phyloP scores from a whole-genome alignment of 2,888 invertebrate species.

The Pterostichus madidus region DNA sequence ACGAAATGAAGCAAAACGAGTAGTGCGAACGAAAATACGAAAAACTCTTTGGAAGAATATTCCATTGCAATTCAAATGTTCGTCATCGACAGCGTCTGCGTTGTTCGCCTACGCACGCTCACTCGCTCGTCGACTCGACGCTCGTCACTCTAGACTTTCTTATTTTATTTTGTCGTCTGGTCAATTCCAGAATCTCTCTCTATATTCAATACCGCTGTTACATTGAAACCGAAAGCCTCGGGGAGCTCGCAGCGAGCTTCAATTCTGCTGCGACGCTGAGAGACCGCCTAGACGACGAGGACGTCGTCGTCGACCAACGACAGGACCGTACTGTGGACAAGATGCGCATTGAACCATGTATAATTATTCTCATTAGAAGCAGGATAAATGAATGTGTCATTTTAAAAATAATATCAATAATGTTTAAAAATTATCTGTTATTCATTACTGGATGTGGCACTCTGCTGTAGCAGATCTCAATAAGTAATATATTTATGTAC shows the following conservation, averaged over 20 bases:
- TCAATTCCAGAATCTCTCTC: constrained; percentile 68
- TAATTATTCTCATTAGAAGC: too few species aligned
- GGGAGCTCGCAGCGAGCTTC: constrained; percentile 36
- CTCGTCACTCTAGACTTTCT: constrained; percentile 12
- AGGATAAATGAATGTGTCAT: too few species aligned
- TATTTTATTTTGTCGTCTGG: constrained; percentile 65
- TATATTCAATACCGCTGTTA: constrained; percentile 67
- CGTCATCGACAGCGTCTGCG: constrained; percentile 14
- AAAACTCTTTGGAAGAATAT: constrained; percentile 26
- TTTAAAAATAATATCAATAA: too few species aligned
- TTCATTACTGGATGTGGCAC: too few species aligned
- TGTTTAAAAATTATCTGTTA: too few species aligned
- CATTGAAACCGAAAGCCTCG: constrained; percentile 59
- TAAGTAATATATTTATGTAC: too few species aligned
- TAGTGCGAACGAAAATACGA: constrained; percentile 39
- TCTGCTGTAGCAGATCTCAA: too few species aligned
- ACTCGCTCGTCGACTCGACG: constrained; percentile 17
- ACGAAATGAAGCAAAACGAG: constrained; percentile 45
- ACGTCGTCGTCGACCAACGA: neutral
- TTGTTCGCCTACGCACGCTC: constrained; percentile 6
- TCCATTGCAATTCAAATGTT: constrained; percentile 55
- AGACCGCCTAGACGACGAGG: neutral
- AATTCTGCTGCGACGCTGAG: constrained; percentile 17
- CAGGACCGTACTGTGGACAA: constrained; percentile 3
- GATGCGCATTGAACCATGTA: too few species aligned